Conservation (phyloP, 53 echinoderm and acorn worm species). For the Patiria pectinifera region DNA sequence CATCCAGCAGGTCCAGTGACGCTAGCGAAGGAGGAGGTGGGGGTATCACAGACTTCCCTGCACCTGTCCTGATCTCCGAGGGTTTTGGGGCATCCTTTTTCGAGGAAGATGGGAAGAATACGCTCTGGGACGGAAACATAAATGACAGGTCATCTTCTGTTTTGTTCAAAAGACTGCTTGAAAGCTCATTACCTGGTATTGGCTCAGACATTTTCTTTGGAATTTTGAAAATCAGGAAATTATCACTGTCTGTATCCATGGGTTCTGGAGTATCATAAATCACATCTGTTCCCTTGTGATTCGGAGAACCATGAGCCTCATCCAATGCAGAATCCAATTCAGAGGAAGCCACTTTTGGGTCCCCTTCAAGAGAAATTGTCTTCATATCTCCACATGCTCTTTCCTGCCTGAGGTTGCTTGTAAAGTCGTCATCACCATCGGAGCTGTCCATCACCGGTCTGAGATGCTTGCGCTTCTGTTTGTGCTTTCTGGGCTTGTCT, state of each 20-base stretch:
- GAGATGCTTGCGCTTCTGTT: constrained; percentile 54
- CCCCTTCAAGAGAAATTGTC: background rate
- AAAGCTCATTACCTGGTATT: background rate
- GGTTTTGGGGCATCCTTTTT: background rate
- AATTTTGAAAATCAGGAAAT: background rate
- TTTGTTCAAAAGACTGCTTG: background rate
- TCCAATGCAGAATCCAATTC: constrained; percentile 28
- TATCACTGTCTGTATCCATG: constrained; percentile 69
- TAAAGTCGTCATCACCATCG: constrained; percentile 70
- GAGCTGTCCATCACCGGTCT: constrained; percentile 44
- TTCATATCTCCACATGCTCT: constrained; percentile 29
- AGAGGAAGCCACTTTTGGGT: background rate
- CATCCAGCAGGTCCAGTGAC: constrained; percentile 89
- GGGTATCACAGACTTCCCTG: constrained; percentile 55
- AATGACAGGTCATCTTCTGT: constrained; percentile 56
- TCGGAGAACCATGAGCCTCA: constrained; percentile 30
- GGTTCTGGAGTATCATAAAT: constrained; percentile 48
- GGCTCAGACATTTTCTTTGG: background rate
- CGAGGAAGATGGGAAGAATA: background rate
- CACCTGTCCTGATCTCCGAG: background rate
- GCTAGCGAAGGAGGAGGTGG: constrained; percentile 86
- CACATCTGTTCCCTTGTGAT: background rate
- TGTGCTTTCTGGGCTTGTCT: constrained; percentile 41
- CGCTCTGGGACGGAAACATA: constrained; percentile 67
- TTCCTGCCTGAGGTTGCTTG: constrained; percentile 26